Conservation (phyloP, 2,113 vertebrate genomes). For the Ovibos moschatus region DNA sequence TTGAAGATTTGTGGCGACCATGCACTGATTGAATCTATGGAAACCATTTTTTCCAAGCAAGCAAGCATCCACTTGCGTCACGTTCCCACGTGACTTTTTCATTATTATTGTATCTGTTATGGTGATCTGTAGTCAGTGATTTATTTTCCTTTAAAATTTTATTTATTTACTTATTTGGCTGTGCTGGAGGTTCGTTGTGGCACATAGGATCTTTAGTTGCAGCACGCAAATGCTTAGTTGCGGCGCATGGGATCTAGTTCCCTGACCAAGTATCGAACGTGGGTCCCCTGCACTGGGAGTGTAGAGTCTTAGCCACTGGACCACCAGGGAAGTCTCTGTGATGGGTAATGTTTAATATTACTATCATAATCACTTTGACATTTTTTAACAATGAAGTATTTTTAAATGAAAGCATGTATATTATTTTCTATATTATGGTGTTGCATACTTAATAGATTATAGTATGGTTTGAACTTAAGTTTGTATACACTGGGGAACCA, state of each 20-base stretch:
- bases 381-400: not conserved
- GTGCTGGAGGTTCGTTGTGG: not conserved
- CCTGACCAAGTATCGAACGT: not conserved
- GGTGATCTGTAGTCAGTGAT: not conserved
- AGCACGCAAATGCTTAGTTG: not conserved
- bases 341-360: not conserved
- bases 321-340: not conserved
- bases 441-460: not conserved
- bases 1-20: not conserved
- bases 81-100: not conserved
- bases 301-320: not conserved
- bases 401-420: not conserved
- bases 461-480: not conserved
- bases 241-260: not conserved
- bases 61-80: not conserved
- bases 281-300: not conserved
- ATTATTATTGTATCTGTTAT: not conserved
- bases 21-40: not conserved
- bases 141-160: not conserved
- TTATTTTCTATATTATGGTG: not conserved
- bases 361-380: not conserved
- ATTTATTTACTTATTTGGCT: not conserved
- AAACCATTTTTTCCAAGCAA: not conserved
- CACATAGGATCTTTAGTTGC: not conserved
- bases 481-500: not conserved